Conservation (phyloP, 2,797 vertebrate species). For the Silurus aristotelis region DNA sequence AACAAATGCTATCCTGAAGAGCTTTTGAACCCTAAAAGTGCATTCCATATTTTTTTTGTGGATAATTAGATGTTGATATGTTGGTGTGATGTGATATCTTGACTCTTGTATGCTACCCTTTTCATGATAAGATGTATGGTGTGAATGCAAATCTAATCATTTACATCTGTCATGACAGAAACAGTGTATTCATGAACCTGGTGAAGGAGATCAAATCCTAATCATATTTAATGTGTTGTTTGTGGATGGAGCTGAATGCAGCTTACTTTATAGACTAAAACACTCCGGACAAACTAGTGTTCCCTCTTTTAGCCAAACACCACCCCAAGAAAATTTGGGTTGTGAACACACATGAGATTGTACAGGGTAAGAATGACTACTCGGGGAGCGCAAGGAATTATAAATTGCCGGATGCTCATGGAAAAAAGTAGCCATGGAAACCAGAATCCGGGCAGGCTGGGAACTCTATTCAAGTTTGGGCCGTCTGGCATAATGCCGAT, state of each 20-base stretch:
- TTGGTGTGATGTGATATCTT: neutral
- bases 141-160: neutral
- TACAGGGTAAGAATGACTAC: slow-evolving; percentile 39
- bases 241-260: neutral
- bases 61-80: neutral
- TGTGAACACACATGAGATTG: slow-evolving; percentile 37
- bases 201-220: neutral
- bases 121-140: neutral
- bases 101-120: neutral
- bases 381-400: slow-evolving; percentile 39
- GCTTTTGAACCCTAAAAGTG: slow-evolving; percentile 14
- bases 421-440: slow-evolving; percentile 55
- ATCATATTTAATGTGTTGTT: neutral
- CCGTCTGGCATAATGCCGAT: slow-evolving; percentile 45
- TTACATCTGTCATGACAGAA: neutral
- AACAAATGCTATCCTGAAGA: slow-evolving; percentile 25
- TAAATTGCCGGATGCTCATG: slow-evolving; percentile 55
- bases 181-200: neutral
- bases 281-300: neutral
- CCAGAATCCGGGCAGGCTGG: slow-evolving; percentile 55
- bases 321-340: slow-evolving; percentile 30
- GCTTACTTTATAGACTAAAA: neutral
- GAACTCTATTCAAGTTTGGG: slow-evolving; percentile 57
- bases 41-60: slow-evolving; percentile 2
- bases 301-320: slow-evolving; percentile 1